These are phyloP conservation scores for Frankliniella intonsa DNA, from an alignment of 2,888 invertebrate genomes.

Conservation along the genomic window DNA sequence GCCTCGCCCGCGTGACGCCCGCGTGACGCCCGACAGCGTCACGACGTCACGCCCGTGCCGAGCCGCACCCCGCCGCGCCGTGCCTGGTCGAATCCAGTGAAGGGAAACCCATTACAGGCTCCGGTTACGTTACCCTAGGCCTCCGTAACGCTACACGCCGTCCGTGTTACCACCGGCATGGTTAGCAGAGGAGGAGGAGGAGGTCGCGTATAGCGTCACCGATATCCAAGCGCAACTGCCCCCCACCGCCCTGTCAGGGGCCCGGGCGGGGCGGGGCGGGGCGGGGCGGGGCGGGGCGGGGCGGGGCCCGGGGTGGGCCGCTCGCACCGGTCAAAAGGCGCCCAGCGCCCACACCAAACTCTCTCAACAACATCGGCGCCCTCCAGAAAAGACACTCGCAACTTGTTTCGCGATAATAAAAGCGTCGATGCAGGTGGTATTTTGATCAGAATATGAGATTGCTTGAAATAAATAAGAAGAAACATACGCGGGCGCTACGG, in stretches of 20 bases:
- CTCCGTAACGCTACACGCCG: constrained; percentile 11
- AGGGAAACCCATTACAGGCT: constrained; percentile 24
- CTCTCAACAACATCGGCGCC: too few relatives aligned
- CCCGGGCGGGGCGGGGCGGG: background rate
- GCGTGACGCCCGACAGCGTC: background rate
- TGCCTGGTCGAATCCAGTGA: background rate
- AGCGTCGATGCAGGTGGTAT: too few relatives aligned
- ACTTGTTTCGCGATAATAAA: too few relatives aligned
- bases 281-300: background rate
- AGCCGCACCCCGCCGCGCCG: background rate
- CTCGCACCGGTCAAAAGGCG: too few relatives aligned
- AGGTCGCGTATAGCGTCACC: background rate
- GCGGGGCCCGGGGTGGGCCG: background rate
- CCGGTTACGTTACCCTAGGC: constrained; percentile 25
- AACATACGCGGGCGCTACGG: too few relatives aligned
- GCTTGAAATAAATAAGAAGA: too few relatives aligned
- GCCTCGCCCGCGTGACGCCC: background rate
- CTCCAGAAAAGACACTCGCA: too few relatives aligned
- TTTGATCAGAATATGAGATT: too few relatives aligned
- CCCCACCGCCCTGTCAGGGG: too few relatives aligned
- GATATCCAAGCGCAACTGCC: background rate
- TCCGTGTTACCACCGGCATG: background rate
- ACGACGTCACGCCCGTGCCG: background rate
- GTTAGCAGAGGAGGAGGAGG: background rate
- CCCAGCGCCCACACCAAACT: too few relatives aligned